Conservation (phyloP, 2,888 invertebrate genomes). For the Synergus gifuensis region DNA sequence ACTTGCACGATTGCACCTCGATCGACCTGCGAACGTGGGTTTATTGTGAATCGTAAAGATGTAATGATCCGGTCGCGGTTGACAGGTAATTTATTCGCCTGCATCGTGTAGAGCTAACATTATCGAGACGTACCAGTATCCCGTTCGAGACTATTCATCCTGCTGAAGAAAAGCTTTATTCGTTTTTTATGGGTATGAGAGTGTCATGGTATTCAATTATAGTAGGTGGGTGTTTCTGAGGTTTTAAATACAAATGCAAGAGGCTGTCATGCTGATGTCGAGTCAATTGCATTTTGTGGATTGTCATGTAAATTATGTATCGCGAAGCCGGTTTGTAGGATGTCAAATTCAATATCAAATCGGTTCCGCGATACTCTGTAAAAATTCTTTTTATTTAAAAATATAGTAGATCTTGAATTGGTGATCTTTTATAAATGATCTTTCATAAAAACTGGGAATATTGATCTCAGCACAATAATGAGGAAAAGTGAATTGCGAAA, state of each 20-base stretch:
- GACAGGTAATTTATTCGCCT: constrained; percentile 70
- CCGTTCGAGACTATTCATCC: constrained; percentile 32
- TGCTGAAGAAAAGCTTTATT: background rate
- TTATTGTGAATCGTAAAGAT: constrained; percentile 50
- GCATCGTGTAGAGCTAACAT: constrained; percentile 52
- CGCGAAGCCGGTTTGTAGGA: background rate
- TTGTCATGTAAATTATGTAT: background rate
- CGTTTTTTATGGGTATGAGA: background rate
- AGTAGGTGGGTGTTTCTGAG: background rate
- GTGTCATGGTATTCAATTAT: constrained; percentile 1
- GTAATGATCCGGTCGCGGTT: constrained; percentile 59
- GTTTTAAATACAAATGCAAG: background rate
- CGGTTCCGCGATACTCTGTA: no score
- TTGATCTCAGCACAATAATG: background rate
- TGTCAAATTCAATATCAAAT: background rate
- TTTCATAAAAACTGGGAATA: background rate
- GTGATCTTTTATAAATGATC: no score
- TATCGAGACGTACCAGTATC: constrained; percentile 30
- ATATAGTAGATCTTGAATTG: background rate
- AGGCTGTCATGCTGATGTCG: constrained; percentile 2
- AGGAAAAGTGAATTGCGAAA: background rate
- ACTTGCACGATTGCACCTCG: constrained; percentile 21
- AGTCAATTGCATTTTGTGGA: background rate
- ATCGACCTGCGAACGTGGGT: constrained; percentile 46
- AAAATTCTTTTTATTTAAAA: background rate